These are phyloP conservation scores for Folsomia candida DNA, from an alignment of 2,888 invertebrate species.

Conservation along the genomic window DNA sequence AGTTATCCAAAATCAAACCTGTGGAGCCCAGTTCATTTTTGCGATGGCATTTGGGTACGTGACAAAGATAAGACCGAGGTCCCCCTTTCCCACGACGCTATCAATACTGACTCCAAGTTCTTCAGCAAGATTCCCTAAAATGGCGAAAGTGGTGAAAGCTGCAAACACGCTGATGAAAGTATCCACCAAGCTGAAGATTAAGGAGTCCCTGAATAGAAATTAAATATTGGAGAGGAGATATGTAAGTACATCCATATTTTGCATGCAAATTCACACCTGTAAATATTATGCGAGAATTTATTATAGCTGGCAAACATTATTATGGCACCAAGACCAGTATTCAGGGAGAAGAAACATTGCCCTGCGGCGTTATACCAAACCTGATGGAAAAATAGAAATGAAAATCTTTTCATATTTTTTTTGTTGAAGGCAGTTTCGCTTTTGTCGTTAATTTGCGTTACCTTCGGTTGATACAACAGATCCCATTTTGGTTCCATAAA, in stretches of 20 bases:
- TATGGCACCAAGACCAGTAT: background rate
- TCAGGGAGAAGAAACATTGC: background rate
- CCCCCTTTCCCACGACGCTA: background rate
- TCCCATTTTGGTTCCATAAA: background rate
- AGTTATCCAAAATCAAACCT: background rate
- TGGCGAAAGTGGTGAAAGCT: background rate
- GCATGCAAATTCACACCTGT: background rate
- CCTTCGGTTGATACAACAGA: background rate
- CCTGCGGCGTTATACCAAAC: background rate
- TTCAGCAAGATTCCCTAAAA: background rate
- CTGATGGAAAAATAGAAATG: too few relatives aligned
- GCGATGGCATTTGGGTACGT: background rate
- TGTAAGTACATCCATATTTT: too few relatives aligned
- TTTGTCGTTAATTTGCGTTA: too few relatives aligned
- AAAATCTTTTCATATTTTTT: too few relatives aligned
- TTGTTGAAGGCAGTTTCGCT: too few relatives aligned
- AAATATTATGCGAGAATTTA: background rate
- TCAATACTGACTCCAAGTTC: background rate
- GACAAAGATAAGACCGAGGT: background rate
- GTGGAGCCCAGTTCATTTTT: background rate
- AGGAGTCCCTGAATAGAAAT: background rate
- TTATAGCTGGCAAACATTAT: background rate
- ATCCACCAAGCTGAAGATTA: background rate
- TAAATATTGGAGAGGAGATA: too few relatives aligned
- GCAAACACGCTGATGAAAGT: background rate